Evolutionary conservation across 2,113 vertebrate genomes (phyloP).

Genomic region (Tylochromis polylepis): DNA sequence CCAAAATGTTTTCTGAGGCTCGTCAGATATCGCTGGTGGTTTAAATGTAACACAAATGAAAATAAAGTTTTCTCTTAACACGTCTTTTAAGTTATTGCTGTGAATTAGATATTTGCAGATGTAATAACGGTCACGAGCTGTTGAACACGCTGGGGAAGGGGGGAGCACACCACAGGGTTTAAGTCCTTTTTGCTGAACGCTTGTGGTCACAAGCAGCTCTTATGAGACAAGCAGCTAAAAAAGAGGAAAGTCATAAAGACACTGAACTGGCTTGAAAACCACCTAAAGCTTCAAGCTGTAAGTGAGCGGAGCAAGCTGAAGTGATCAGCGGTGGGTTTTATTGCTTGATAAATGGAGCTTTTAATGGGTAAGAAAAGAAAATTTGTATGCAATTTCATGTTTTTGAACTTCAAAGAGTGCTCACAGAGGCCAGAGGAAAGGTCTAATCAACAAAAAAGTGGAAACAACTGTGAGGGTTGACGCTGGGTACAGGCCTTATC

Average conservation of each 20-base stretch:
- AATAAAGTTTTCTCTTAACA: fast-evolving
- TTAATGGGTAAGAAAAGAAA: background rate
- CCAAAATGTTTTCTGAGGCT: background rate
- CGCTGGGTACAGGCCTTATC: background rate
- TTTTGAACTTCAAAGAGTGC: background rate
- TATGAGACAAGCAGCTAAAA: background rate
- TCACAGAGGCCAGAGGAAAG: background rate
- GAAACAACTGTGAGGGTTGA: background rate
- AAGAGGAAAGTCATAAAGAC: background rate
- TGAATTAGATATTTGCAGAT: background rate
- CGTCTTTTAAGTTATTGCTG: background rate
- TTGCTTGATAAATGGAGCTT: background rate
- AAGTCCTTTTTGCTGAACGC: background rate
- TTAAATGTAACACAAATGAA: background rate
- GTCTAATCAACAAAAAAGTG: background rate
- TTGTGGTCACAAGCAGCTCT: background rate
- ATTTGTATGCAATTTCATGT: background rate
- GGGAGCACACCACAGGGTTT: background rate
- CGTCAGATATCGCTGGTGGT: background rate
- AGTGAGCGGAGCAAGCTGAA: fast-evolving
- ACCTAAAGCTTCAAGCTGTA: background rate
- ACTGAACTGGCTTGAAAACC: background rate
- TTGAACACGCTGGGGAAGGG: background rate
- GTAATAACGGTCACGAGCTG: background rate
- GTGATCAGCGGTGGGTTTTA: background rate